Base-by-base conservation (phyloP, 1,140 invertebrate species). In the Epicauta chinensis region DNA sequence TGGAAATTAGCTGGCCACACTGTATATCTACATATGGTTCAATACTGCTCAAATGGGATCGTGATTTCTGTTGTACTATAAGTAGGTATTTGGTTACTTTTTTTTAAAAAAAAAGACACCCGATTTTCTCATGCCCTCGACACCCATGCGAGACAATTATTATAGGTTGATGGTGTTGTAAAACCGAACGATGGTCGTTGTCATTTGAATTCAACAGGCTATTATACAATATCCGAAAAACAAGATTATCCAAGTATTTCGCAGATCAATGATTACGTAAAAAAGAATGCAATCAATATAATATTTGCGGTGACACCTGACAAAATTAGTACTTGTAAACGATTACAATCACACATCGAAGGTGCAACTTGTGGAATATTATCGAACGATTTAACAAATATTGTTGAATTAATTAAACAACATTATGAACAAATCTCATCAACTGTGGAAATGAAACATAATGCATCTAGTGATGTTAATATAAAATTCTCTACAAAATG, bases 401-500 rank as follows among this genome's bases (percentile, higher is more conserved):
- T 93, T 50, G 84, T 89, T 0, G 69, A 78, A 13, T 74, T 90
- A 16, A 80, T 92, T 23, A 79, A 77, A 50, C 71, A 79, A 37
- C 82, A 90, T 61, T 91, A 91, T 61, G 66, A 85, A 66, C 84
- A 86, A 73, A 97, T 97, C 64, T 89, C 91, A 7, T 95, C 91
- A 11, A 84, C 87, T 0, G 86, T 97, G 1, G 88, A 92, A 74
- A 84, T 97, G 81, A 92, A 91, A 71, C 91, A 94, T 59, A 94
- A 91, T 53, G 86, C 91, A 12, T 86, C 84, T 39, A 87, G 87
- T 59, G 81, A 84, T 29, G 76, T 98, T 0, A 86, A 88, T 67
- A 81, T 98, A 10, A 84, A 81, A 38, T 98, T 97, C 71, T 86
- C 82, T 62, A 94, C 93, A 0, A 86, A 82, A 34, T 98, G 96